Evolutionary conservation across 2,113 vertebrate genomes (phyloP).

Genomic region (Aegithalos caudatus): DNA sequence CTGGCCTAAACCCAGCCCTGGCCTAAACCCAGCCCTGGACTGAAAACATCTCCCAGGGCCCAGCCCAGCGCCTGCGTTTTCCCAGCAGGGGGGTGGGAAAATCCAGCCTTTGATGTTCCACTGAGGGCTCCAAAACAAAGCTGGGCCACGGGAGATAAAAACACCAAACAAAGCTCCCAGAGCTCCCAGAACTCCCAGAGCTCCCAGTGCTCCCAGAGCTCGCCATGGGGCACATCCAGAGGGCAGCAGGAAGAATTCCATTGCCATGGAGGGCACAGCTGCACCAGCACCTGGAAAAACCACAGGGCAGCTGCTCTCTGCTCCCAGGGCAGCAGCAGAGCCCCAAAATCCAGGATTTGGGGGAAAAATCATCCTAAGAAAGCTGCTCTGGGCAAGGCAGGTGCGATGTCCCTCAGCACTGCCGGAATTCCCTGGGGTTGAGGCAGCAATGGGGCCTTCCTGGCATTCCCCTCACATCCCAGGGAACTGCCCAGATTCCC

Average conservation of each 20-base stretch:
- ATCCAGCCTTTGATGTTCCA: constrained; percentile 30
- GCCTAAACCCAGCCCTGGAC: too few species aligned
- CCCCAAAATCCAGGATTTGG: background rate
- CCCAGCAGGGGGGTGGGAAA: background rate
- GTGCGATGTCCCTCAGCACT: background rate
- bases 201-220: too few species aligned
- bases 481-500: too few species aligned
- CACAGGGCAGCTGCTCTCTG: background rate
- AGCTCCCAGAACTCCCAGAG: too few species aligned
- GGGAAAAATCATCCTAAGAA: background rate
- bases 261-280: background rate
- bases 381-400: background rate
- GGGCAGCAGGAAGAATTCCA: background rate
- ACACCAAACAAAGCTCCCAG: constrained; percentile 4
- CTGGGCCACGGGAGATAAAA: background rate
- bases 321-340: background rate
- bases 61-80: background rate
- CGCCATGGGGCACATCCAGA: constrained; percentile 16
- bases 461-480: rapidly evolving
- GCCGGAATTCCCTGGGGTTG: background rate
- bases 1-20: too few species aligned
- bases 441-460: rapidly evolving
- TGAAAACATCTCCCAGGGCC: rapidly evolving
- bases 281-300: background rate
- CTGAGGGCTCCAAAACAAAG: background rate